Evolutionary conservation across 2,113 vertebrate species (phyloP).

Genomic region (Otocyon megalotis): DNA sequence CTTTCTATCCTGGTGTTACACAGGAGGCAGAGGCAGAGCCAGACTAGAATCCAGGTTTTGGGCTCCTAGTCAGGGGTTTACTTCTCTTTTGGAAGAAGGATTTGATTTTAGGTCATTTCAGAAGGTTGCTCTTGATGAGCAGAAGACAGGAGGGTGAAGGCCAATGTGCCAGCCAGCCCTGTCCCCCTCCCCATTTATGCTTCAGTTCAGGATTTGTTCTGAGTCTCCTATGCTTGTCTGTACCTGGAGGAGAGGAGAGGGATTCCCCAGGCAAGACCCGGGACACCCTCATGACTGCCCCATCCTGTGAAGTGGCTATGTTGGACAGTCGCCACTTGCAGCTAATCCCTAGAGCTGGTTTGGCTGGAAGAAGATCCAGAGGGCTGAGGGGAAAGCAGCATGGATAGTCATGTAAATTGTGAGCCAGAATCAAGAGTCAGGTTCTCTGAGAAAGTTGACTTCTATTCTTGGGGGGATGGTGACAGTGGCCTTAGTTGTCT

Average conservation of each 20-base stretch:
- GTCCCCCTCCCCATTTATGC: fast-evolving
- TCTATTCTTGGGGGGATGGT: neutral
- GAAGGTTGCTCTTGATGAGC: neutral
- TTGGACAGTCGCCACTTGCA: neutral
- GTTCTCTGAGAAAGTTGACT: neutral
- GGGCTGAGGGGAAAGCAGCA: neutral
- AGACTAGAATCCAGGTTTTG: neutral
- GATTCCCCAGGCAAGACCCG: neutral
- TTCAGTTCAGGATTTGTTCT: neutral
- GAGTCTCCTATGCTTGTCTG: neutral
- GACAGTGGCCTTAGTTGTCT: neutral
- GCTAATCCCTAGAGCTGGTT: neutral
- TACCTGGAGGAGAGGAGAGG: neutral
- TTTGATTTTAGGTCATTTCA: slow-evolving; percentile 43
- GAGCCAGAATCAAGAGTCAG: neutral
- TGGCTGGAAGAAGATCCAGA: neutral
- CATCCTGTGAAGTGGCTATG: neutral
- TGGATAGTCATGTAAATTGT: neutral
- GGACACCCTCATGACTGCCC: neutral
- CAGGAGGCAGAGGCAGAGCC: neutral
- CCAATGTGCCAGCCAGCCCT: neutral
- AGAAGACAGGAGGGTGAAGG: neutral
- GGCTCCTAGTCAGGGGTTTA: neutral
- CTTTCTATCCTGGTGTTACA: neutral
- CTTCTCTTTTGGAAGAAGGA: slow-evolving; percentile 39